A percentile compares a stretch with the other conserved stretches of the same genome.
Evolutionary conservation across 2,797 vertebrate genomes (phyloP).

Genomic region (Alcedo atthis): DNA sequence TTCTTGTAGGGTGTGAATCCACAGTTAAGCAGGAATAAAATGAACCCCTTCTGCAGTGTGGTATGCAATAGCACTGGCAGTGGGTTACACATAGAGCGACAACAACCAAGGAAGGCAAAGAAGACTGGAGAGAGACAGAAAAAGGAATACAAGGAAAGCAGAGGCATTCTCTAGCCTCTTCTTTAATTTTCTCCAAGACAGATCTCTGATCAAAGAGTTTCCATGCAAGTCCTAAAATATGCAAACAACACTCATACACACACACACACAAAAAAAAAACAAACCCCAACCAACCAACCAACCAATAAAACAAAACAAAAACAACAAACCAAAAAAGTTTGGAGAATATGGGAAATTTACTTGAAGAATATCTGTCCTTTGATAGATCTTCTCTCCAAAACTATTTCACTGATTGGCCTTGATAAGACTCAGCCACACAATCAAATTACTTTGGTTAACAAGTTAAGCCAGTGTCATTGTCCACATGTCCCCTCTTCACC

Average conservation of each 20-base stretch:
- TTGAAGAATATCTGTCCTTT: background rate
- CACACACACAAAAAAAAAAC: too few relatives aligned
- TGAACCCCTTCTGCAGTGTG: background rate
- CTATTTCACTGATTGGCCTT: background rate
- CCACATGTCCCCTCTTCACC: background rate
- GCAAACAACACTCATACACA: background rate
- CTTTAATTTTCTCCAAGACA: background rate
- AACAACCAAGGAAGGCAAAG: background rate
- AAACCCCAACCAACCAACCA: too few relatives aligned
- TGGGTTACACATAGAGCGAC: background rate
- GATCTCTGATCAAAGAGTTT: background rate
- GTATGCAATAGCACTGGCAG: background rate
- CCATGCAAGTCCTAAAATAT: background rate
- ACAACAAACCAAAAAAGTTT: background rate
- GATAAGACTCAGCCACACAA: background rate
- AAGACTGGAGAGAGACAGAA: background rate
- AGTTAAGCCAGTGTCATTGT: background rate
- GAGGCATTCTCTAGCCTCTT: background rate
- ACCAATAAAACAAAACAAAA: too few relatives aligned
- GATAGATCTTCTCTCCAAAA: background rate
- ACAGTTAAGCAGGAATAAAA: conserved; percentile 23
- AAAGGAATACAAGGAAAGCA: background rate
- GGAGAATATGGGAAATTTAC: background rate
- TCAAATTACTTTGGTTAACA: background rate
- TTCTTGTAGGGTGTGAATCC: conserved; percentile 22